Evolutionary conservation across 2,888 invertebrate species (phyloP).

Genomic region (Rambutsinella grinnellia): DNA sequence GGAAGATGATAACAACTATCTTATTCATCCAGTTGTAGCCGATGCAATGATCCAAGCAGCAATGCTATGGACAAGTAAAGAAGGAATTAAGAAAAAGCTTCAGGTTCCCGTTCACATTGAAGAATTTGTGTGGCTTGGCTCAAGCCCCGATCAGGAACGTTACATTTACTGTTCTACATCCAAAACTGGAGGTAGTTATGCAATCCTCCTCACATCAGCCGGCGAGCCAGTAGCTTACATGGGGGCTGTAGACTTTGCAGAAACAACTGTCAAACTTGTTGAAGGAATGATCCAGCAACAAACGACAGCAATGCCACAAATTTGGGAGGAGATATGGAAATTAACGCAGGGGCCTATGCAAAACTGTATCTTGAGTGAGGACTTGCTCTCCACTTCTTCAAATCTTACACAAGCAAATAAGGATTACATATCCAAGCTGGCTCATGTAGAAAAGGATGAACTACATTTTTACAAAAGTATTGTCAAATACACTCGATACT

Average conservation of each 20-base stretch:
- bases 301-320: conserved; percentile 29
- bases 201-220: conserved; percentile 16
- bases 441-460: too few species aligned
- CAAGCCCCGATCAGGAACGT: background rate
- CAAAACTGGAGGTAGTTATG: conserved; percentile 11
- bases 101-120: conserved; percentile 51
- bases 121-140: conserved; percentile 45
- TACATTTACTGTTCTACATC: conserved; percentile 33
- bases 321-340: conserved; percentile 38
- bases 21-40: conserved; percentile 47
- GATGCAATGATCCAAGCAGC: conserved; percentile 58
- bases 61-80: conserved; percentile 26
- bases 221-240: conserved; percentile 24
- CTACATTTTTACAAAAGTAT: too few species aligned
- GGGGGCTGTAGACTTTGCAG: conserved; percentile 44
- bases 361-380: background rate
- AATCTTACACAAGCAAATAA: too few species aligned
- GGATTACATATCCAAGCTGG: too few species aligned
- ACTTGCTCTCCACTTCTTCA: too few species aligned
- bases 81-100: conserved; percentile 34
- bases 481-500: too few species aligned
- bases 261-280: conserved; percentile 32
- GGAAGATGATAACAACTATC: conserved; percentile 32
- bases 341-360: conserved; percentile 17
- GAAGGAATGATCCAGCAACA: conserved; percentile 36